phyloP scores from a whole-genome alignment of 2,888 invertebrate species.

The Camptogramma bilineatum region DNA sequence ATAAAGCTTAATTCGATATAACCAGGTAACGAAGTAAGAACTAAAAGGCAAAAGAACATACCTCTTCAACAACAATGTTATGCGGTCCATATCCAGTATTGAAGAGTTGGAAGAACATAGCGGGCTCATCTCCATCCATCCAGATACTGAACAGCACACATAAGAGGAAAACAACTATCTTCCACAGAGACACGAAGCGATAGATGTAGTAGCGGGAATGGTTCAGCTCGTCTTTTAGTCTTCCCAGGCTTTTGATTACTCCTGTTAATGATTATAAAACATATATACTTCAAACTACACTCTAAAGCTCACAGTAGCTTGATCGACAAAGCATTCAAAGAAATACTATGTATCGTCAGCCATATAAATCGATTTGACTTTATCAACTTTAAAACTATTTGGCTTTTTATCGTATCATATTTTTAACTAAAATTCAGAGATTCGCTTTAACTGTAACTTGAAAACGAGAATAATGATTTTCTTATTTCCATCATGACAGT shows the following conservation, averaged over 20 bases:
- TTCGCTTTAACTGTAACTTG: no score
- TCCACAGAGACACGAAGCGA: conserved; percentile 96
- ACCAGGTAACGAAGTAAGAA: neutral
- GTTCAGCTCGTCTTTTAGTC: conserved; percentile 92
- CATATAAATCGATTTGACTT: no score
- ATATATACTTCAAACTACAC: no score
- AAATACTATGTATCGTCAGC: no score
- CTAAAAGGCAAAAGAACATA: conserved; percentile 4
- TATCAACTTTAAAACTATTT: no score
- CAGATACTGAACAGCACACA: conserved; percentile 90
- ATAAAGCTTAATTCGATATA: neutral
- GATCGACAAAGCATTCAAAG: no score
- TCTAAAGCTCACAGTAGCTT: no score
- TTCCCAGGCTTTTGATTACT: conserved; percentile 89
- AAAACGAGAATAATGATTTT: neutral
- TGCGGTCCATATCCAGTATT: conserved; percentile 91
- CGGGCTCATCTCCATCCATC: conserved; percentile 90
- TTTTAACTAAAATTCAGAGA: no score
- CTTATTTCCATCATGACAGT: neutral
- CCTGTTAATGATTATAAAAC: conserved; percentile 68
- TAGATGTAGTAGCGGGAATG: conserved; percentile 95
- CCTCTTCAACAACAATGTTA: conserved; percentile 91
- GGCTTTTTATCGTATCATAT: no score
- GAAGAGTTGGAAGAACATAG: conserved; percentile 91
- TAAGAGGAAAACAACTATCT: conserved; percentile 92